Evolutionary conservation across 2,888 invertebrate genomes (phyloP).

Genomic region (Habroteleia sp.): DNA sequence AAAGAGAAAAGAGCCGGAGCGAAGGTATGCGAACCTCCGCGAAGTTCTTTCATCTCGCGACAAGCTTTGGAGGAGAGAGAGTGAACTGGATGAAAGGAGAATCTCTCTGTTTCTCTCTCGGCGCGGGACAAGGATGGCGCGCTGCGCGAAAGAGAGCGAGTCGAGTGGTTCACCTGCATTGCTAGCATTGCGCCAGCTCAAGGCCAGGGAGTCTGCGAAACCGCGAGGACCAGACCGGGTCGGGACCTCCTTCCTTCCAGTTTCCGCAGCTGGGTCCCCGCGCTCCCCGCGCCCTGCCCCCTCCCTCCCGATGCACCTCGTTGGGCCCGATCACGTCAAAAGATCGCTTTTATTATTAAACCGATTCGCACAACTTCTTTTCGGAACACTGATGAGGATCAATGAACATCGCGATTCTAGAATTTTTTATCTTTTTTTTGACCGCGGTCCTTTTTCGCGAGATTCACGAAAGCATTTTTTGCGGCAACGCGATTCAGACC

Average conservation of each 20-base stretch:
- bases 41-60: slow-evolving; percentile 69
- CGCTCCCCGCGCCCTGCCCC: slow-evolving; percentile 60
- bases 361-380: slow-evolving; percentile 41
- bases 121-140: slow-evolving; percentile 64
- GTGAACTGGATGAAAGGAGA: slow-evolving; percentile 75
- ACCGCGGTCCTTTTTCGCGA: not conserved
- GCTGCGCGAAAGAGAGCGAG: slow-evolving; percentile 71
- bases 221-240: slow-evolving; percentile 79
- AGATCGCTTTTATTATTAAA: slow-evolving; percentile 55
- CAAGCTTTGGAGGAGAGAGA: slow-evolving; percentile 73
- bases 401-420: slow-evolving; percentile 14
- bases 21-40: slow-evolving; percentile 70
- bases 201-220: slow-evolving; percentile 79
- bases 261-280: too few species aligned
- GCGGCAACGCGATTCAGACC: too few species aligned
- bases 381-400: slow-evolving; percentile 34
- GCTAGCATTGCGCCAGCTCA: slow-evolving; percentile 80
- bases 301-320: slow-evolving; percentile 67
- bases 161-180: slow-evolving; percentile 81
- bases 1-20: slow-evolving; percentile 61
- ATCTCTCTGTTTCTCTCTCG: too few species aligned
- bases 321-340: slow-evolving; percentile 42
- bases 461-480: too few species aligned
- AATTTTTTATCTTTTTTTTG: slow-evolving; percentile 19
- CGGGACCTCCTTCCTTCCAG: slow-evolving; percentile 74